These are phyloP conservation scores for Pampusana beccarii DNA, from an alignment of 2,113 vertebrate species.

Conservation along the genomic window DNA sequence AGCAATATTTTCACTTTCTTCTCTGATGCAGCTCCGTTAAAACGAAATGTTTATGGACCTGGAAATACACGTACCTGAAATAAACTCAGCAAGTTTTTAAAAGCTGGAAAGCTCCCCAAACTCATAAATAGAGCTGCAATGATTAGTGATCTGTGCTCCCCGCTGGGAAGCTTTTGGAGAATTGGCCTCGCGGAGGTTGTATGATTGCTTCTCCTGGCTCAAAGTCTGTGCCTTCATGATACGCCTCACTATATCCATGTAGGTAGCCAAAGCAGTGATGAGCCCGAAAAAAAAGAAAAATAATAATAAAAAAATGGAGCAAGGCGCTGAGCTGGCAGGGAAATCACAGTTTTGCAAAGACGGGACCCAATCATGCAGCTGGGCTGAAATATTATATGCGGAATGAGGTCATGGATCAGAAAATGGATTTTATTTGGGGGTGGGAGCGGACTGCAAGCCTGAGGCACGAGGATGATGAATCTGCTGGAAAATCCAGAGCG, in stretches of 20 bases:
- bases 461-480: slow-evolving; percentile 8
- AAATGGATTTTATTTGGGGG: slow-evolving; percentile 57
- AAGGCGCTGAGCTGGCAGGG: slow-evolving; percentile 24
- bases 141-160: slow-evolving; percentile 63
- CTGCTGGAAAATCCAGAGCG: neutral
- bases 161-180: slow-evolving; percentile 43
- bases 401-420: slow-evolving; percentile 64
- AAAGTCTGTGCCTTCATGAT: neutral
- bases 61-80: slow-evolving; percentile 73
- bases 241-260: slow-evolving; percentile 12
- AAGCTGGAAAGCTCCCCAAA: slow-evolving; percentile 63
- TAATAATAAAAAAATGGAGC: neutral
- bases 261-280: slow-evolving; percentile 55
- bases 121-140: slow-evolving; percentile 61
- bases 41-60: slow-evolving; percentile 45
- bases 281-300: neutral
- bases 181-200: slow-evolving; percentile 39
- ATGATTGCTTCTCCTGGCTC: slow-evolving; percentile 60
- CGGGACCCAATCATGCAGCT: slow-evolving; percentile 22
- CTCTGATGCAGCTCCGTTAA: slow-evolving; percentile 44
- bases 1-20: slow-evolving; percentile 69
- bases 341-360: slow-evolving; percentile 18
- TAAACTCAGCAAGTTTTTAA: slow-evolving; percentile 58
- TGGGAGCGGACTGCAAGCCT: slow-evolving; percentile 23
- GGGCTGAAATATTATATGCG: slow-evolving; percentile 20